These are phyloP conservation scores for Anarhynchus alexandrinus DNA, from an alignment of 2,113 vertebrate genomes.

Conservation along the genomic window DNA sequence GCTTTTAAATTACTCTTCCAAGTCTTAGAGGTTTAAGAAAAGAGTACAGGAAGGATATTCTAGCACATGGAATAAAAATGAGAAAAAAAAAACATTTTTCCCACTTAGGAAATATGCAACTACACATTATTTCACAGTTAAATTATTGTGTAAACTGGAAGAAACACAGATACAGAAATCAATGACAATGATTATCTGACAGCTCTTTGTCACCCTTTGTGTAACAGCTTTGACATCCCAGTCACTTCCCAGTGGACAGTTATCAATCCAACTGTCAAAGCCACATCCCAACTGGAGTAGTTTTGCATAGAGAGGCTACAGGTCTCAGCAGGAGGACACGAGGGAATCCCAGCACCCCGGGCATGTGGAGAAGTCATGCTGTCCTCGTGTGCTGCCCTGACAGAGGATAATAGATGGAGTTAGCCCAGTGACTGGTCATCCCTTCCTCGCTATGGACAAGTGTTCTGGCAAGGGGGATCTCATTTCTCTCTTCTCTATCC, in stretches of 20 bases:
- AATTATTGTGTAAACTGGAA: neutral
- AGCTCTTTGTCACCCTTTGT: neutral
- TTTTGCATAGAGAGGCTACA: neutral
- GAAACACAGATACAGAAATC: neutral
- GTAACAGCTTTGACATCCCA: neutral
- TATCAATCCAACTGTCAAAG: neutral
- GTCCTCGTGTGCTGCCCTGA: neutral
- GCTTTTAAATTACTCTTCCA: neutral
- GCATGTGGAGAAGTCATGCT: rapidly evolving
- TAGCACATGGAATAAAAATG: neutral
- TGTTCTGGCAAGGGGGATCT: neutral
- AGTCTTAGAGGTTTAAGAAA: neutral
- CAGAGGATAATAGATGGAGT: neutral
- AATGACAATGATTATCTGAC: neutral
- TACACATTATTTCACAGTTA: neutral
- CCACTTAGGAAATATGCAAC: neutral
- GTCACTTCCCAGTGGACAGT: neutral
- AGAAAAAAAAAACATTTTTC: neutral
- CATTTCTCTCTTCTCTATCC: neutral
- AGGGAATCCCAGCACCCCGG: neutral
- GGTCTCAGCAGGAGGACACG: neutral
- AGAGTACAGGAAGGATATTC: neutral
- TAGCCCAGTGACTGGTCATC: neutral
- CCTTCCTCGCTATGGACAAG: neutral
- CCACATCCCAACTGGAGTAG: neutral